Base-by-base conservation (phyloP, 1,140 invertebrate genomes). In the Rhyacophila brunnea region DNA sequence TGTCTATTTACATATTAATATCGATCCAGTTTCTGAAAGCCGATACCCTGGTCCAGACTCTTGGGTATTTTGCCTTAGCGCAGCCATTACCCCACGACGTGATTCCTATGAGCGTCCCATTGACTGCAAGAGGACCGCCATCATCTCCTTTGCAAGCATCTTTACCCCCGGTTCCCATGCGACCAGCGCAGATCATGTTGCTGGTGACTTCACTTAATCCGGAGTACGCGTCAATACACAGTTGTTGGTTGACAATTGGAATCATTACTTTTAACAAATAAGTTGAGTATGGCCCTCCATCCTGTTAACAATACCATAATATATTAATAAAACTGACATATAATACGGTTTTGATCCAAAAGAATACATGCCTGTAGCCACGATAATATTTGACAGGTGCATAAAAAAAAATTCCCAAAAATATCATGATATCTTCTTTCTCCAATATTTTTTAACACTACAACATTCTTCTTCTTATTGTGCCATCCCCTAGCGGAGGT, bases 111-210 rank as follows among this genome's bases (percentile, higher is more conserved):
- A 89, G 70, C 19, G 74, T 71, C 0, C 74, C 78, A 46, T 72
- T 64, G 64, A 74, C 74, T 5, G 80, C 67, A 58, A 87, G 65
- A 6, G 83, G 83, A 6, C 85, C 84, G 1, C 85, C 85, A 13
- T 83, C 84, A 63, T 86, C 84, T 23, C 82, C 74, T 7, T 71
- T 68, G 49, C 75, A 78, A 36, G 73, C 70, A 60, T 75, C 73
- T 43, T 64, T 67, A 6, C 72, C 75, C 4, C 70, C 70, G 1
- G 11, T 19, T 6, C 28, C 52, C 7, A 23, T 13, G 0, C 40
- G 15, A 10, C 87, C 87, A 11, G 88, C 88, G 64, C 89, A 91
- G 1, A 89, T 68, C 83, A 89, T 88, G n/a, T 81, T 81, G 5
- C 81, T 67, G 0, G 82, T 84, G 11, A 90, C 72, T 3, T 3